These are phyloP conservation scores for Mesocentrotus franciscanus DNA, from an alignment of 53 echinoderm and acorn worm species.

Conservation along the genomic window DNA sequence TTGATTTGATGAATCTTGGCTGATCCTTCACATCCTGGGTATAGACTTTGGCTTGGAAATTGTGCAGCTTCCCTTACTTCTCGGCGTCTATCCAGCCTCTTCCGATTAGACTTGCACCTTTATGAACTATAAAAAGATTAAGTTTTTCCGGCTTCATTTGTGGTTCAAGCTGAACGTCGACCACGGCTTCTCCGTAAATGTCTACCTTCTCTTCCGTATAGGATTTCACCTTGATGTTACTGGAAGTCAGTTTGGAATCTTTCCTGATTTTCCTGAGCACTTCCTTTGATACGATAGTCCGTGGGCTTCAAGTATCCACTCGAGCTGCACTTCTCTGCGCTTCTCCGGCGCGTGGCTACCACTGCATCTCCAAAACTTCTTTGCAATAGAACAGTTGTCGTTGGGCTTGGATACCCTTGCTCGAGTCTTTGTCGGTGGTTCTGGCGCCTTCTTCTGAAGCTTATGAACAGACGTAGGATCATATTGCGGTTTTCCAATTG, in stretches of 20 bases:
- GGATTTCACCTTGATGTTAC: no score
- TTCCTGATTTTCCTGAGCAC: no score
- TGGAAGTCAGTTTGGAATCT: no score
- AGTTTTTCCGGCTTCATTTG: conserved; percentile 58
- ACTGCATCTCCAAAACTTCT: no score
- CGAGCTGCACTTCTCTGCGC: conserved; percentile 5
- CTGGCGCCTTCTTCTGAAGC: neutral
- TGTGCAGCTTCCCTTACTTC: conserved; percentile 36
- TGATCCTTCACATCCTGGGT: conserved; percentile 38
- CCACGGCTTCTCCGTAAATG: no score
- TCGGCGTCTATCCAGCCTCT: conserved; percentile 71
- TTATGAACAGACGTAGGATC: neutral
- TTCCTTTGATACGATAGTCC: no score
- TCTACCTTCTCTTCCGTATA: no score
- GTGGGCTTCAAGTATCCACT: conserved; percentile 73
- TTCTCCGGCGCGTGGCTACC: no score
- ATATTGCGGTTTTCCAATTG: neutral
- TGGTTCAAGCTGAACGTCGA: no score
- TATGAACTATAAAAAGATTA: conserved; percentile 62
- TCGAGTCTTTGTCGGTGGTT: neutral
- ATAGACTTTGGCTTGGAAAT: conserved; percentile 73
- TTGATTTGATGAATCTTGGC: conserved; percentile 71
- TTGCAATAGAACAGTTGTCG: no score
- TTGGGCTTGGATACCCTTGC: no score
- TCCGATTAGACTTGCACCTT: conserved; percentile 71